Conservation (phyloP, 1,140 invertebrate species). For the Agrypnia vestita region DNA sequence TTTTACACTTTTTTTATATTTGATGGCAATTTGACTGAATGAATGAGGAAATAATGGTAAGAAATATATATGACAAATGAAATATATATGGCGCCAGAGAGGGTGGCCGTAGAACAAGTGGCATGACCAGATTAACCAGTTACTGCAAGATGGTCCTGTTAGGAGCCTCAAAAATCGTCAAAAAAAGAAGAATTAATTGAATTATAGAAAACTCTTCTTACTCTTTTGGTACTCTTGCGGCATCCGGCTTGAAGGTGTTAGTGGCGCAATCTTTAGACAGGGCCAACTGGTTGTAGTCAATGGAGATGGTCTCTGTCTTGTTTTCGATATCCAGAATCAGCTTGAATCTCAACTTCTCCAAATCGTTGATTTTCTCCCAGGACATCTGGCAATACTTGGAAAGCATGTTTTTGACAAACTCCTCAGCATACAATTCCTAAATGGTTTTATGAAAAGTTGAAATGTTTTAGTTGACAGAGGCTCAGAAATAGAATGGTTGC, state of each 20-base stretch:
- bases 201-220: conserved; percentile 63
- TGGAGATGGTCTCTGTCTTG: conserved; percentile 83
- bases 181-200: too few relatives aligned
- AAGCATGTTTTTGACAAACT: conserved; percentile 82
- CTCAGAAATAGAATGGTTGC: too few relatives aligned
- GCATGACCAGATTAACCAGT: too few relatives aligned
- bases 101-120: too few relatives aligned
- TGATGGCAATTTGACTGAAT: too few relatives aligned
- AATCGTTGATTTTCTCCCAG: conserved; percentile 88
- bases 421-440: conserved; percentile 83
- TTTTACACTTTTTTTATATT: too few relatives aligned
- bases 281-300: conserved; percentile 85
- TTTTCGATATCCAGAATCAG: conserved; percentile 84
- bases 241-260: conserved; percentile 87
- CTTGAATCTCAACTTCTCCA: conserved; percentile 86
- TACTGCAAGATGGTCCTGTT: too few relatives aligned
- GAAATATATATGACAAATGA: too few relatives aligned
- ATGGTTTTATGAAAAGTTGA: conserved; percentile 4
- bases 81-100: too few relatives aligned
- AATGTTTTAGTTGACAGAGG: too few relatives aligned
- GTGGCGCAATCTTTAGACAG: conserved; percentile 83
- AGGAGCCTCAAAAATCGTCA: too few relatives aligned
- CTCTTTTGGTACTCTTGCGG: conserved; percentile 82
- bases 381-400: conserved; percentile 82
- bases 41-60: too few relatives aligned